Conservation (phyloP, 2,888 invertebrate species). For the Euspilapteryx auroguttella region DNA sequence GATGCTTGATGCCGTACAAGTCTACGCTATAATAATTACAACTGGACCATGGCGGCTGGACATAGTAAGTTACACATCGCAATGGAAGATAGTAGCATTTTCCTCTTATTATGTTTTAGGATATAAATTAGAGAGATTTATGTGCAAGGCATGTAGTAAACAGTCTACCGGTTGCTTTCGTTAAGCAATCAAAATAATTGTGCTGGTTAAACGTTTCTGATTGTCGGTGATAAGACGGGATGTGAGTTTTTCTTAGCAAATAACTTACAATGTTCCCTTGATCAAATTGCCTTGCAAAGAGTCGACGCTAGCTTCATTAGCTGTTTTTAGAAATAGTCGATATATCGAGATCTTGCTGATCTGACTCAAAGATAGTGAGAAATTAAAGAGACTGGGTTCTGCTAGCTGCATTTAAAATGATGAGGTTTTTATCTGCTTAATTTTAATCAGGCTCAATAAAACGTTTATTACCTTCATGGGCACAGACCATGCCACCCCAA, state of each 20-base stretch:
- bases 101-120: slow-evolving; percentile 54
- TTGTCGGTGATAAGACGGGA: slow-evolving; percentile 23
- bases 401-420: too few species aligned
- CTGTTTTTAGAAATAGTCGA: too few species aligned
- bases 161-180: slow-evolving; percentile 21
- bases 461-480: too few species aligned
- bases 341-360: too few species aligned
- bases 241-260: too few species aligned
- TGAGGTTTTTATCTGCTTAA: too few species aligned
- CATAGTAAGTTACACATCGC: slow-evolving; percentile 23
- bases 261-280: too few species aligned
- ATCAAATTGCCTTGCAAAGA: too few species aligned
- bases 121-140: slow-evolving; percentile 56
- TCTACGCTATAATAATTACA: slow-evolving; percentile 48
- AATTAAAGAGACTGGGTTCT: too few species aligned
- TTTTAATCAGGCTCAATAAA: too few species aligned
- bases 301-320: too few species aligned
- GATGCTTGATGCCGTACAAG: slow-evolving; percentile 31
- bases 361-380: too few species aligned
- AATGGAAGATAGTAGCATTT: slow-evolving; percentile 37
- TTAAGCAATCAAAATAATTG: slow-evolving; percentile 20
- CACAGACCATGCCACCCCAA: not conserved
- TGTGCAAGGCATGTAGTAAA: slow-evolving; percentile 17
- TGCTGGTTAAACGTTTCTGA: slow-evolving; percentile 15
- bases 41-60: slow-evolving; percentile 24